Conservation (phyloP, 2,797 vertebrate genomes). For the Peromyscus nudipes region DNA sequence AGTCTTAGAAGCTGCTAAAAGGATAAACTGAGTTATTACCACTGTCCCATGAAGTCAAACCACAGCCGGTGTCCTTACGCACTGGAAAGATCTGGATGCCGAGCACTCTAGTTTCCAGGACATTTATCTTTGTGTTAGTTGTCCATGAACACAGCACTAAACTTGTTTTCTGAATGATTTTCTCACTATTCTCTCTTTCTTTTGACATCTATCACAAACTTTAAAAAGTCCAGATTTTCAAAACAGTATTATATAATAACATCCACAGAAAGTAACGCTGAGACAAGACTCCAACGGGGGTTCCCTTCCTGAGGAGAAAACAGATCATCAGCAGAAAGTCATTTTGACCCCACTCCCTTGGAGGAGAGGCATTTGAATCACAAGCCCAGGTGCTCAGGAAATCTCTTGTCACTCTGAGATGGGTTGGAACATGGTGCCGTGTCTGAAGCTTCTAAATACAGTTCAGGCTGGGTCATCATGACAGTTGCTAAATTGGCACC, state of each 20-base stretch:
- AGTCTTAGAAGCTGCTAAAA: background rate
- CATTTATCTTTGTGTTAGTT: background rate
- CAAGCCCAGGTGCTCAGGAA: conserved; percentile 82
- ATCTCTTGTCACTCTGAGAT: conserved; percentile 81
- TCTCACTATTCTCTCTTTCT: conserved; percentile 5
- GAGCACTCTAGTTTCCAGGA: conserved; percentile 37
- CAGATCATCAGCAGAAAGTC: conserved; percentile 36
- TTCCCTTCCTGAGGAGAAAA: conserved; percentile 52
- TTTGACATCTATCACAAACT: background rate
- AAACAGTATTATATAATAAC: background rate
- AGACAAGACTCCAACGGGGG: background rate
- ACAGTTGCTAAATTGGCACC: conserved; percentile 82
- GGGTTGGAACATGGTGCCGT: conserved; percentile 59
- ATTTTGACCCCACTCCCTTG: conserved; percentile 23
- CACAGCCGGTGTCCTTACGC: background rate
- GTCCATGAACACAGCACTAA: background rate
- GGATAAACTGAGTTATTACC: background rate
- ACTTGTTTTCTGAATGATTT: conserved; percentile 21
- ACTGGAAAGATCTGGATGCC: background rate
- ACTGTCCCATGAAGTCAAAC: background rate
- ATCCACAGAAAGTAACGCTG: background rate
- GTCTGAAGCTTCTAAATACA: conserved; percentile 82
- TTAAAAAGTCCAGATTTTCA: conserved; percentile 7
- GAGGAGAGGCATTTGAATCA: conserved; percentile 58
- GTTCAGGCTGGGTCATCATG: conserved; percentile 83